Percentiles rank a stretch among this genome's conserved stretches.
Conservation (phyloP, 2,113 vertebrate genomes). For the Odocoileus virginianus region DNA sequence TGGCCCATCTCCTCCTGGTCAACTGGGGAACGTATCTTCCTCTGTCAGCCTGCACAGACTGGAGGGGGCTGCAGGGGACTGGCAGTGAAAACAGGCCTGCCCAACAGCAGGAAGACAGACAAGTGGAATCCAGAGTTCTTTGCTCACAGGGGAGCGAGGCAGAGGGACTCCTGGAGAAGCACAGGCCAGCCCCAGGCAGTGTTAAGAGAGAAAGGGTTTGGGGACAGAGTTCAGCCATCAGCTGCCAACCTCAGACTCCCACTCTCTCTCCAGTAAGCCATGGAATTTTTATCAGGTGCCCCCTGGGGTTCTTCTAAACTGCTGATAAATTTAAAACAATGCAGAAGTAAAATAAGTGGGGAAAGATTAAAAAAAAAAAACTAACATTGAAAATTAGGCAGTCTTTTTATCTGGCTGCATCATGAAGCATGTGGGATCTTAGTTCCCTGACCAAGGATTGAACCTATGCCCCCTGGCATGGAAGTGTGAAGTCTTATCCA, state of each 20-base stretch:
- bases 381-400: neutral
- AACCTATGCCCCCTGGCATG: neutral
- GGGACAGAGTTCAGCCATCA: neutral
- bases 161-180: neutral
- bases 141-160: accelerated
- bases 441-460: neutral
- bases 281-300: neutral
- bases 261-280: neutral
- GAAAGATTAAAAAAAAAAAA: neutral
- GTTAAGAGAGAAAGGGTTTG: neutral
- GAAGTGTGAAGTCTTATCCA: neutral
- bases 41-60: neutral
- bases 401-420: neutral
- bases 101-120: neutral
- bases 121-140: neutral
- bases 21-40: neutral
- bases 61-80: too few species aligned
- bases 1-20: neutral
- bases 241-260: neutral
- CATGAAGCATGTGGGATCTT: neutral
- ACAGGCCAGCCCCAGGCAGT: neutral
- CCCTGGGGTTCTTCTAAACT: neutral
- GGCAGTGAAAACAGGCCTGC: neutral
- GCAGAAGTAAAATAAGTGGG: neutral
- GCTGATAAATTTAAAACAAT: neutral